Evolutionary conservation across 2,797 vertebrate genomes (phyloP), one percentile per base, ranked within the genome.

Genomic region (Ptychadena robeensis): DNA sequence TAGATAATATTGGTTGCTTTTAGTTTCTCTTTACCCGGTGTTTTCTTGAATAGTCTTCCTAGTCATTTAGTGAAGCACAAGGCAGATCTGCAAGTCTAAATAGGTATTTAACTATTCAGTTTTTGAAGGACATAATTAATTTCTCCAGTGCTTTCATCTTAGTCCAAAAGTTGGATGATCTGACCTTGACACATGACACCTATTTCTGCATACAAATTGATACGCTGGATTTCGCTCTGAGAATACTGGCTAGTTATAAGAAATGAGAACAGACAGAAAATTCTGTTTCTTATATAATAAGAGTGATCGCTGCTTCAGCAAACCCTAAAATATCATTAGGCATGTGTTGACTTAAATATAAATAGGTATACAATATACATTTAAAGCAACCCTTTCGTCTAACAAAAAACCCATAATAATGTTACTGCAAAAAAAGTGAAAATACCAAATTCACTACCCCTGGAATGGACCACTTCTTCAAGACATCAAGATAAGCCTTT

Each of bases 181-280:
- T 73, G 71, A 73, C 71, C 48, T 37, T 73, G 71, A 73, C 30
- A 53, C 48, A 53, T 73, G 48, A 59, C 66, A 37, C 9, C 10
- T 34, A 4, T 9, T 25, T 35, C 48, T 25, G 48, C 48, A 73
- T 73, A 57, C 30, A 34, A 59, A 73, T 30, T 70, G 11, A 70
- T 22, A 28, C 31, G n/a, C 57, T 22, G 48, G 12, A 73, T 25
- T 32, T 44, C 10, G 28, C 44, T 11, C n/a, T 12, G 9, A 59
- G 18, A 73, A 22, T 25, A 31, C 68, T 38, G 68, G 1, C 34
- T 68, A 68, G 66, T 28, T 28, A 4, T 25, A 70, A 14, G 37
- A 11, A 28, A n/a, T 25, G 22, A 25, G 59, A 22, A 37, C 32
- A 68, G 22, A 68, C 2, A 37, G 18, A 67, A 67, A 15, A 22